Conservation (phyloP, 2,113 vertebrate genomes). For the Canis aureus region DNA sequence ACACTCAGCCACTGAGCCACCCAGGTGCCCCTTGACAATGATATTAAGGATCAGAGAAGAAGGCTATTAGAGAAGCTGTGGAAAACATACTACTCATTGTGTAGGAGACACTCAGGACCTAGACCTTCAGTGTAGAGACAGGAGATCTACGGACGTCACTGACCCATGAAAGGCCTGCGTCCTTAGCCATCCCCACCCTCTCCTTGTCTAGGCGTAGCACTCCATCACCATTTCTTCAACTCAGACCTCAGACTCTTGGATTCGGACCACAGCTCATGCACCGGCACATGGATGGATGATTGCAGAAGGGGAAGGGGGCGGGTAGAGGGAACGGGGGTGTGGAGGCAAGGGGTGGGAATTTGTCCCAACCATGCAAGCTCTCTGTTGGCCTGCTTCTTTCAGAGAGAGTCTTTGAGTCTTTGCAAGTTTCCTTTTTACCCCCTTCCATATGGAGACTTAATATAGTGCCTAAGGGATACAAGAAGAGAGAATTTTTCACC, state of each 20-base stretch:
- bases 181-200: too few species aligned
- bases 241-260: too few species aligned
- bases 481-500: conserved; percentile 34
- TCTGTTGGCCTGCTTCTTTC: neutral
- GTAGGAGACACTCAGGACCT: neutral
- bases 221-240: neutral
- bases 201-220: neutral
- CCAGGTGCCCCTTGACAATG: neutral
- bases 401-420: neutral
- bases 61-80: neutral
- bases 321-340: too few species aligned
- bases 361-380: neutral
- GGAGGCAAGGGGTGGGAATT: neutral
- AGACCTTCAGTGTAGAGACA: too few species aligned
- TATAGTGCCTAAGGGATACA: neutral
- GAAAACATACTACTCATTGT: neutral
- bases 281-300: accelerated
- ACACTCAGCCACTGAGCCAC: too few species aligned
- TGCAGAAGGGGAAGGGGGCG: too few species aligned
- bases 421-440: neutral
- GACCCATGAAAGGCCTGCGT: neutral
- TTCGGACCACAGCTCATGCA: neutral
- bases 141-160: neutral
- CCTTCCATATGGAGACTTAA: neutral
- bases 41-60: neutral